Evolutionary conservation across 2,888 invertebrate genomes (phyloP).

Genomic region (Caenorhabditis virilis): DNA sequence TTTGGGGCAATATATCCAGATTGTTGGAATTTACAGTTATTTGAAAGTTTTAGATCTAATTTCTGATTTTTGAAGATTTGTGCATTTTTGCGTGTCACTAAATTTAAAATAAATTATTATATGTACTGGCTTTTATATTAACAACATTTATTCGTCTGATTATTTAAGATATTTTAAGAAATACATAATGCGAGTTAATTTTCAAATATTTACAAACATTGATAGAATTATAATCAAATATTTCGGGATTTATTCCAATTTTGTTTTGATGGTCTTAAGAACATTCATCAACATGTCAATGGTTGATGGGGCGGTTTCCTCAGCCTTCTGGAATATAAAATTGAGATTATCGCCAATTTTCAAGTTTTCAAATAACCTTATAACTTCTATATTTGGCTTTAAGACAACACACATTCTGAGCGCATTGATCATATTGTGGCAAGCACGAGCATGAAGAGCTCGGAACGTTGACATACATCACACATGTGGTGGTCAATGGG

Average conservation of each 20-base stretch:
- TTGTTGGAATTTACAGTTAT: no score
- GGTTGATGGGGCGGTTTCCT: slow-evolving; percentile 42
- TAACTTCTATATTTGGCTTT: slow-evolving; percentile 49
- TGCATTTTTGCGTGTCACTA: no score
- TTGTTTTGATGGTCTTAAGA: slow-evolving; percentile 54
- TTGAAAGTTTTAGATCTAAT: no score
- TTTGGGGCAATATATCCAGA: no score
- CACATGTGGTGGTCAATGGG: slow-evolving; percentile 57
- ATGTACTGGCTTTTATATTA: no score
- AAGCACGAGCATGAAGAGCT: slow-evolving; percentile 47
- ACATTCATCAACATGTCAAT: slow-evolving; percentile 58
- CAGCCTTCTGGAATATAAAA: slow-evolving; percentile 25
- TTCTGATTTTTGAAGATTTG: no score
- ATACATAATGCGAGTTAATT: no score
- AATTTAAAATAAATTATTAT: no score
- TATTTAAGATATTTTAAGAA: no score
- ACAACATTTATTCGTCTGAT: no score
- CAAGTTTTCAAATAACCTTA: slow-evolving; percentile 30
- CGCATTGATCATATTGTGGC: slow-evolving; percentile 58
- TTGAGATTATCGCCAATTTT: no score
- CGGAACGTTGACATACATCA: slow-evolving; percentile 44
- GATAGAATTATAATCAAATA: background rate
- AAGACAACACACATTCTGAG: slow-evolving; percentile 57
- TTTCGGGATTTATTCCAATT: slow-evolving; percentile 26
- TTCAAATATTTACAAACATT: slow-evolving; percentile 4